Conservation (phyloP, 2,113 vertebrate species). For the Uria lomvia region DNA sequence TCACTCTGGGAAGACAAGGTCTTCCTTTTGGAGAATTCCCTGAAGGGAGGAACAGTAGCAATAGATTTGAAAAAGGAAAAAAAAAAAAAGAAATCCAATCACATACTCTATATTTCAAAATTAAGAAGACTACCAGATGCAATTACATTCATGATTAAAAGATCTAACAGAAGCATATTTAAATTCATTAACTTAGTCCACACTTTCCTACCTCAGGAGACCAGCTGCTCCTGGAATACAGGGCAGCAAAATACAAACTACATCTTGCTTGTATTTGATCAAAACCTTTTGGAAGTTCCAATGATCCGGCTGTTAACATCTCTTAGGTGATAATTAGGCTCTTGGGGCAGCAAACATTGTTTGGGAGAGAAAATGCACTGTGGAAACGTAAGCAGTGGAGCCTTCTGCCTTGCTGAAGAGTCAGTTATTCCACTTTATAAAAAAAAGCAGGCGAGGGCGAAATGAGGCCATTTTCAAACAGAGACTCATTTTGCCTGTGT, state of each 20-base stretch:
- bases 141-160: conserved; percentile 65
- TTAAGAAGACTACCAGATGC: conserved; percentile 55
- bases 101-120: conserved; percentile 50
- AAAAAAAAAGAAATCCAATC: not conserved
- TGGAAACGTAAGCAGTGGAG: not conserved
- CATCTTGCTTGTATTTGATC: conserved; percentile 60
- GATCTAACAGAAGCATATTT: conserved; percentile 61
- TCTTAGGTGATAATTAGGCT: conserved; percentile 71
- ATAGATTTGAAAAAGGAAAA: not conserved
- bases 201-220: conserved; percentile 55
- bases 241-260: conserved; percentile 62
- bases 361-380: conserved; percentile 31
- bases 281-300: conserved; percentile 58
- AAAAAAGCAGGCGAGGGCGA: not conserved
- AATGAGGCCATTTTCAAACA: not conserved
- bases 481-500: not conserved
- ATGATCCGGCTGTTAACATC: conserved; percentile 63
- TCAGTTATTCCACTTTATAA: not conserved
- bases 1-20: not conserved
- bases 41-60: not conserved
- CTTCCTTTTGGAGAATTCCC: not conserved
- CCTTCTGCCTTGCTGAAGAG: not conserved
- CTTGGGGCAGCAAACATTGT: conserved; percentile 53
- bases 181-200: conserved; percentile 66
- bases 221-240: conserved; percentile 47